Base-by-base conservation (phyloP, 2,797 vertebrate species). In the Sebastes steindachneri region DNA sequence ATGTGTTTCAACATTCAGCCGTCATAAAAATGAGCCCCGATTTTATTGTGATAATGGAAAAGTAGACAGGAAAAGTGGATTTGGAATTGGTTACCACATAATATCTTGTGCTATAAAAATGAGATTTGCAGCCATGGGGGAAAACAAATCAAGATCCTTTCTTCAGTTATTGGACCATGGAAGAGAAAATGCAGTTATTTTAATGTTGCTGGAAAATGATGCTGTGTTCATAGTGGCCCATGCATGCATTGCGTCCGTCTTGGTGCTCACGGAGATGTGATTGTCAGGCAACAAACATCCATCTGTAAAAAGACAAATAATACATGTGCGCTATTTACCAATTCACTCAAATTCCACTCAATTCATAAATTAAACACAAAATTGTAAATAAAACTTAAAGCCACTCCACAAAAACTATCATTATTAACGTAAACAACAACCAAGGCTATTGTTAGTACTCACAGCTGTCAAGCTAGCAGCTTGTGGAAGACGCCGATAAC, bases 11-110 rank as follows among this genome's bases (percentile, higher is more conserved):
- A 91, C 92, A 87, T 89, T 88, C 92, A 91, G 82, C 85, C 80
- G 55, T 93, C 90, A 83, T 93, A 93, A 92, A 95, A 93, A 94
- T 75, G 86, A 92, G 84, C 77, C 79, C 67, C 33, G 93, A 94
- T 95, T 95, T 95, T 94, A 94, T 95, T 95, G 94, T 91, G 94
- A 95, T 95, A 94, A 94, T 92, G 92, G 89, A 90, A 92, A 93
- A 93, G 93, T 93, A 89, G 90, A 94, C 92, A 88, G 91, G 93
- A 92, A 91, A 94, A 94, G 93, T 94, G 91, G 93, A 93, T 93
- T 94, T 95, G 90, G 88, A 94, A 95, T 94, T 94, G 91, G 91
- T 92, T 94, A 91, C 89, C 92, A 92, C 90, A 93, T 94, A 90
- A 93, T 94, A 94, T 93, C 89, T 89, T 89, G 73, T 78, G 90